These are phyloP conservation scores for Diplosoma virens DNA, from an alignment of 23 tunicate species.

Conservation along the genomic window DNA sequence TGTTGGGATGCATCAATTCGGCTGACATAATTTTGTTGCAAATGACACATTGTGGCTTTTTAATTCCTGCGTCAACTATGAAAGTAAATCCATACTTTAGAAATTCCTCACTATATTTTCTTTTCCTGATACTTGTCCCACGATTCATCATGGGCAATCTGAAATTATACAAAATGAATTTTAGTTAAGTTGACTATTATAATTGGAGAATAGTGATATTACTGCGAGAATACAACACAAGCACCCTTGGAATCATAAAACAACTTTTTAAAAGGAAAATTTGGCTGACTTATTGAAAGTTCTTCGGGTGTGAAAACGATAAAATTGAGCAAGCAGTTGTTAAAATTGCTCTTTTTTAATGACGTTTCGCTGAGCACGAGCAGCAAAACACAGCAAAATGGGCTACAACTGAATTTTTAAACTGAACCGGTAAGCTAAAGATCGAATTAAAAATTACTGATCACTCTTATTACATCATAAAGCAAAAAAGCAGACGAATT, in stretches of 20 bases:
- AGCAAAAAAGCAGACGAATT: background rate
- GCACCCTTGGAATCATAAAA: too few relatives aligned
- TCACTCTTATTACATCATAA: background rate
- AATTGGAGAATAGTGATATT: too few relatives aligned
- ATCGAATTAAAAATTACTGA: too few relatives aligned
- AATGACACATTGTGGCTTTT: constrained; percentile 49
- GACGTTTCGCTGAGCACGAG: too few relatives aligned
- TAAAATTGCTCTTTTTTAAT: too few relatives aligned
- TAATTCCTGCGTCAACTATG: constrained; percentile 35
- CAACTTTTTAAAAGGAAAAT: background rate
- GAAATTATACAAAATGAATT: constrained; percentile 19
- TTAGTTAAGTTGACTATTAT: too few relatives aligned
- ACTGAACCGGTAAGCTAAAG: too few relatives aligned
- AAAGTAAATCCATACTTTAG: constrained; percentile 27
- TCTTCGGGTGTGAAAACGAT: background rate
- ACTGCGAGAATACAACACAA: too few relatives aligned
- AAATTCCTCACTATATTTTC: constrained; percentile 39
- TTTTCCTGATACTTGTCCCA: constrained; percentile 21
- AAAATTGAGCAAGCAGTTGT: background rate
- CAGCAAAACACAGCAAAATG: too few relatives aligned
- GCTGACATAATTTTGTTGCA: constrained; percentile 50
- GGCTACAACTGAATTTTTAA: too few relatives aligned
- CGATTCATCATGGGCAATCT: constrained; percentile 26
- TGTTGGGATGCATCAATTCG: constrained; percentile 52
- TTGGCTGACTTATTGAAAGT: background rate